Base-by-base conservation (phyloP, 64 coral and sea anemone species). In the Porites lutea region DNA sequence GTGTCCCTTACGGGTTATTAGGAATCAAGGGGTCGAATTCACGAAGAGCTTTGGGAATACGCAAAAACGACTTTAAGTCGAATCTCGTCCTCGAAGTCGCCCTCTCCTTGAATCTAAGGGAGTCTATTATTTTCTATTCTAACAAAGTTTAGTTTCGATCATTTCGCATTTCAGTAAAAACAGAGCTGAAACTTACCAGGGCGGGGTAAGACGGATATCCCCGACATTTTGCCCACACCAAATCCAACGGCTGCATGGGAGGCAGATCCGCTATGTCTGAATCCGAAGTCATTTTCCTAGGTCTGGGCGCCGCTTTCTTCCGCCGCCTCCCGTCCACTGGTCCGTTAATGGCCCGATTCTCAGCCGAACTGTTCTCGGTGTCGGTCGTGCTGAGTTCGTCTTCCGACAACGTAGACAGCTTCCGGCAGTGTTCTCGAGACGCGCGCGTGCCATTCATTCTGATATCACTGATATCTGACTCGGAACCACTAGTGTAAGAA, bases 211-310 rank as follows among this genome's bases (percentile, higher is more conserved):
- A 96, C 0, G 97, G 97, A 62, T 99, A 99, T 43, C 97, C 97
- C 2, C 97, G 94, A 79, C 97, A 99, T 53, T 99, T 99, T 16
- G 97, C 97, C 97, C 97, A 99, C 62, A 99, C 97, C 23, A 99
- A 89, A 82, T 99, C 97, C 46, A 99, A 48, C 0, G 95, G 95
- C 63, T 97, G 91, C 48, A 97, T 76, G 6, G 95, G 95, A 69
- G 95, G 74, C 8, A 97, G 74, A 60, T 97, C 95, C 46, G 87
- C 87, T 13, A 94, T 74, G 59, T 99, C 97, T n/a, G 94, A 96
- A 88, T 99, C 94, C 4, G 88, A 90, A 4, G 94, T 96, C 5
- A 94, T 81, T 59, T 97, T 97, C 11, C 95, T 82, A 50, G 72
- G 92, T 52, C 95, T 92, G 49, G 88, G 70, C 75, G 92, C 92